A percentile compares a stretch with the other conserved stretches of the same genome.
Evolutionary conservation across 1,140 invertebrate species (phyloP).

Genomic region (Pantala flavescens): DNA sequence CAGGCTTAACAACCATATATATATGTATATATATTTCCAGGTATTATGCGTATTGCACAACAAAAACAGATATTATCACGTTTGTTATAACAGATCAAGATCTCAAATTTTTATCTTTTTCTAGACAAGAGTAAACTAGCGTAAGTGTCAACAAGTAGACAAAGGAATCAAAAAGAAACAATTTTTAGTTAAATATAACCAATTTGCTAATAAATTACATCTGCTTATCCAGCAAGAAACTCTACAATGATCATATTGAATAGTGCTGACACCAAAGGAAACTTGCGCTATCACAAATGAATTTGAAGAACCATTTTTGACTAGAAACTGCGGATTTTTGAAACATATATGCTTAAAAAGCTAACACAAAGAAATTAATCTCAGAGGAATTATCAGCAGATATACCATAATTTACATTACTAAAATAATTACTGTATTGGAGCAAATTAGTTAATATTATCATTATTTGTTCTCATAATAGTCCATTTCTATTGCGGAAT

Average conservation of each 20-base stretch:
- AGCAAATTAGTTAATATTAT: not conserved
- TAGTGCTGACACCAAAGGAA: not conserved
- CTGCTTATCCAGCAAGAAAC: too few species aligned
- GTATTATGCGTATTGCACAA: not conserved
- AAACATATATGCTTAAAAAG: not conserved
- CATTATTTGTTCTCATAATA: not conserved
- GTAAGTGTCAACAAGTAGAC: too few species aligned
- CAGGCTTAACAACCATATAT: not conserved
- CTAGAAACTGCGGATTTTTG: not conserved
- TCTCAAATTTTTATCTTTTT: too few species aligned
- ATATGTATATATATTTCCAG: not conserved
- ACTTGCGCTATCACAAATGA: not conserved
- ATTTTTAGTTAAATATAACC: too few species aligned
- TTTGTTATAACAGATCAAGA: not conserved
- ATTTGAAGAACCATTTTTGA: not conserved
- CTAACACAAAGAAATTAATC: not conserved
- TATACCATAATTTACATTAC: not conserved
- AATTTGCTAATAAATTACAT: too few species aligned
- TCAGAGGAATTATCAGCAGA: not conserved
- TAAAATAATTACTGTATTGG: not conserved
- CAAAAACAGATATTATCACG: not conserved
- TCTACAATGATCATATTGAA: too few species aligned
- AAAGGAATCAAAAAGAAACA: too few species aligned
- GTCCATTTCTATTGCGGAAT: not conserved
- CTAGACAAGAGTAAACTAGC: too few species aligned